phyloP scores from a whole-genome alignment of 2,888 invertebrate genomes.

The Melieria omissa region DNA sequence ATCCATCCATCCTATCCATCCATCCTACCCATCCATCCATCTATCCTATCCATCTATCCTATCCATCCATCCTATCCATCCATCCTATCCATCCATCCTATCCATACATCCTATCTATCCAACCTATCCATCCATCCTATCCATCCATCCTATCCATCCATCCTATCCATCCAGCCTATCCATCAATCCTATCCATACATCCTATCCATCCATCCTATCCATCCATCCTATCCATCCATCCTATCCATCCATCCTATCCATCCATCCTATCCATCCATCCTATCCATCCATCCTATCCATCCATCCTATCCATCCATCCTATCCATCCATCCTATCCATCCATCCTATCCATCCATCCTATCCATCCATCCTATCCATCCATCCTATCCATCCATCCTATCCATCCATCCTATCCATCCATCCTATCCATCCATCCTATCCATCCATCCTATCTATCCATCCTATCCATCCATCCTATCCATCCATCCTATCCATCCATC shows the following conservation, averaged over 20 bases:
- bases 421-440: neutral
- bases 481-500: neutral
- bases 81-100: neutral
- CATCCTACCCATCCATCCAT: neutral
- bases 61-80: neutral
- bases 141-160: neutral
- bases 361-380: neutral
- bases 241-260: neutral
- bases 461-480: neutral
- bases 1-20: neutral
- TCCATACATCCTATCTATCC: neutral
- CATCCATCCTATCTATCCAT: neutral
- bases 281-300: neutral
- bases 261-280: neutral
- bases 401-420: neutral
- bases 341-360: neutral
- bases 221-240: neutral
- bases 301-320: neutral
- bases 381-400: neutral
- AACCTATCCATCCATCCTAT: neutral
- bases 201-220: neutral
- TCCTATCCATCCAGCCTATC: neutral
- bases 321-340: neutral
- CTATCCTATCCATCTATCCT: neutral
- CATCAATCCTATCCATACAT: neutral